Evolutionary conservation across 2,797 vertebrate genomes (phyloP).

Genomic region (Danio choprae): DNA sequence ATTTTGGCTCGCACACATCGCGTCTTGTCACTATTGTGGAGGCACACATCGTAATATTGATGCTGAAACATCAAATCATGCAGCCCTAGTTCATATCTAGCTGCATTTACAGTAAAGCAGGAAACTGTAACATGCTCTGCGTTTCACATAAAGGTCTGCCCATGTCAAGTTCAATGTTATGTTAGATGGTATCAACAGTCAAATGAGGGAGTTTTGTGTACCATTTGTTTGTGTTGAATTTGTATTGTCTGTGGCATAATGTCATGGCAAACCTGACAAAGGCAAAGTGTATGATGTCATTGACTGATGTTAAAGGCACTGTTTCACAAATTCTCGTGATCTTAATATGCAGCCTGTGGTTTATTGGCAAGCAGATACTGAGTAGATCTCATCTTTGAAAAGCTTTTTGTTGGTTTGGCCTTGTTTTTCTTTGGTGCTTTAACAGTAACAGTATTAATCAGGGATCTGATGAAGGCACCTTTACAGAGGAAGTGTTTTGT

Average conservation of each 20-base stretch:
- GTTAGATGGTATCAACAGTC: slow-evolving; percentile 36
- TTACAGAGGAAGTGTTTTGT: slow-evolving; percentile 37
- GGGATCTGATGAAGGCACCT: slow-evolving; percentile 26
- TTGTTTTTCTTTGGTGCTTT: slow-evolving; percentile 24
- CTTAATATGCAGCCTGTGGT: neutral
- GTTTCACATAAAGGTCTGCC: neutral
- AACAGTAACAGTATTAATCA: slow-evolving; percentile 4
- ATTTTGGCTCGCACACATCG: no score
- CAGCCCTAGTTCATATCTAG: neutral
- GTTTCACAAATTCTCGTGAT: neutral
- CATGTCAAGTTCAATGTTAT: neutral
- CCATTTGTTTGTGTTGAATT: neutral
- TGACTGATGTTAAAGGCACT: neutral
- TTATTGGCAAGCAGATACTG: neutral
- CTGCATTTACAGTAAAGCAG: slow-evolving; percentile 15
- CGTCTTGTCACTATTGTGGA: no score
- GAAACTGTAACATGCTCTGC: slow-evolving; percentile 14
- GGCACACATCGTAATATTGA: no score
- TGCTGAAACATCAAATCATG: no score
- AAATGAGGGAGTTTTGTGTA: slow-evolving; percentile 6
- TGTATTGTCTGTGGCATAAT: slow-evolving; percentile 9
- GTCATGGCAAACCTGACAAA: slow-evolving; percentile 15
- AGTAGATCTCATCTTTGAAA: neutral
- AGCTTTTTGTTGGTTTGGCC: neutral
- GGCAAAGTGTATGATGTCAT: neutral